Evolutionary conservation across 2,888 invertebrate genomes (phyloP).

Genomic region (Oscheius onirici): DNA sequence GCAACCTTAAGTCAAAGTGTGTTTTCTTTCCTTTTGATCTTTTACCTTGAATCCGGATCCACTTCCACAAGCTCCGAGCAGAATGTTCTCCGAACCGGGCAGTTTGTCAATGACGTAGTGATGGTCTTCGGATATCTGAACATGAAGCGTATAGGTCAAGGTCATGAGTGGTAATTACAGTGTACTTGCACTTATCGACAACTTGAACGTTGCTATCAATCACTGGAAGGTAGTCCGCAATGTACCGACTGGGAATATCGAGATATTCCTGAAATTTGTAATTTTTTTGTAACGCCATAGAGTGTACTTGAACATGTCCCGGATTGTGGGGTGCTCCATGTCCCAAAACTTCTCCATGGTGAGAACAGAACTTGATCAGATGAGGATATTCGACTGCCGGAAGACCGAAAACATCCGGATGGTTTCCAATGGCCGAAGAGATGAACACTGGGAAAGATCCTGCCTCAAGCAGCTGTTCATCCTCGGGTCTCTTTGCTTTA

Average conservation of each 20-base stretch:
- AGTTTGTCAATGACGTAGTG: constrained; percentile 52
- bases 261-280: constrained; percentile 30
- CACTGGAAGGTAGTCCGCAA: constrained; percentile 42
- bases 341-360: constrained; percentile 5
- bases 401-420: constrained; percentile 18
- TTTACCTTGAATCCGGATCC: constrained; percentile 68
- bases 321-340: constrained; percentile 8
- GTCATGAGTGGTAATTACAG: constrained; percentile 34
- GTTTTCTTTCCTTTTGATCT: not conserved
- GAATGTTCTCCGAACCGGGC: constrained; percentile 52
- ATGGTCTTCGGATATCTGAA: constrained; percentile 51
- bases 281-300: not conserved
- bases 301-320: not conserved
- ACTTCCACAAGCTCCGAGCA: constrained; percentile 64
- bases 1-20: constrained; percentile 34
- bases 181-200: constrained; percentile 54
- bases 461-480: constrained; percentile 22
- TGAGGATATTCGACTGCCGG: constrained; percentile 24
- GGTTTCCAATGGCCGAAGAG: not conserved
- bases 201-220: constrained; percentile 29
- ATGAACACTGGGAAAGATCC: constrained; percentile 27
- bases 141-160: constrained; percentile 3
- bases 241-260: constrained; percentile 40
- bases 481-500: constrained; percentile 19
- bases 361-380: constrained; percentile 27